These are phyloP conservation scores for Beris morrisii DNA, from an alignment of 2,888 invertebrate genomes.

Conservation along the genomic window DNA sequence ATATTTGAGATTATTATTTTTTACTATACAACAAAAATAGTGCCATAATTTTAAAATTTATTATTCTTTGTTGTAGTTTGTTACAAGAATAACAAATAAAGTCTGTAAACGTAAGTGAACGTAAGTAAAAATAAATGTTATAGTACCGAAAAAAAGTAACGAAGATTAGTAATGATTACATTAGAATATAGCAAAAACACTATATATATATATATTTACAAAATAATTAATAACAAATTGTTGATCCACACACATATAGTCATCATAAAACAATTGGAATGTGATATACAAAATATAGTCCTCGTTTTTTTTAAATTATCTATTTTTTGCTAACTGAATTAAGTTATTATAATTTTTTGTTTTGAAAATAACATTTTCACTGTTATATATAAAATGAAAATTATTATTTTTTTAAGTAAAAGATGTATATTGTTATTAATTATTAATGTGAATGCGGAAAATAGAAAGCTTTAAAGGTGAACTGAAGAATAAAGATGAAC, in stretches of 20 bases:
- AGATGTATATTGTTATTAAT: no score
- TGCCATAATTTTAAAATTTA: not conserved
- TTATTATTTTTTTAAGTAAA: no score
- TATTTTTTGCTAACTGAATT: conserved; percentile 34
- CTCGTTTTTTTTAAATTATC: conserved; percentile 45
- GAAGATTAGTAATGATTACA: not conserved
- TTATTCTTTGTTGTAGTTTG: not conserved
- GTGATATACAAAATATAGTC: conserved; percentile 57
- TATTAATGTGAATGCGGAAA: no score
- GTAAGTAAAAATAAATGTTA: not conserved
- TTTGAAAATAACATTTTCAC: not conserved
- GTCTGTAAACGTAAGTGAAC: not conserved
- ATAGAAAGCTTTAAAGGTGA: no score
- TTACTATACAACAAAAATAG: not conserved
- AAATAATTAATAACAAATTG: conserved; percentile 14
- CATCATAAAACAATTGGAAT: conserved; percentile 52
- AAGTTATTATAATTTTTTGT: conserved; percentile 19
- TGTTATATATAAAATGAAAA: no score
- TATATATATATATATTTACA: not conserved
- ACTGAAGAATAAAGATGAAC: no score
- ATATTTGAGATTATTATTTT: no score
- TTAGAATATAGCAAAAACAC: not conserved
- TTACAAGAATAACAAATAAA: not conserved
- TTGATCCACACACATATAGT: conserved; percentile 18
- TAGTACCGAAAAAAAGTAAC: not conserved